Evolutionary conservation across 2,888 invertebrate species (phyloP), one percentile per base, ranked within the genome.

Genomic region (Syrphus vitripennis): DNA sequence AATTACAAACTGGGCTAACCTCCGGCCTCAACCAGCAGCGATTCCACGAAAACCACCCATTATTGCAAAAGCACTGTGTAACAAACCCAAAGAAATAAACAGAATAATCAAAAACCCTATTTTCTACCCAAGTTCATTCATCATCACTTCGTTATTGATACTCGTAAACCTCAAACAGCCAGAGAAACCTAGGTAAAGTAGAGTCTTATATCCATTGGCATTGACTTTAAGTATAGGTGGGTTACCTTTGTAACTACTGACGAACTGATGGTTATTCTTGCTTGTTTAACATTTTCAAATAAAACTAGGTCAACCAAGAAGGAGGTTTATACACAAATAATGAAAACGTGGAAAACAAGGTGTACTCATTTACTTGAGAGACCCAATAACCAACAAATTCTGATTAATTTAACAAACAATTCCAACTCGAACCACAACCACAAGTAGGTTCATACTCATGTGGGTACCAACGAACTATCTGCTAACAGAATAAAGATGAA

Each of bases 231-330:
- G 16, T 61, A 40, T 45, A 65, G 19, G 19, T 57, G 26, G 50
- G 26, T 14, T 37, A 16, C 6, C 65, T 21, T n/a, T 21, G 9
- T 14, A 59, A 19, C 26, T 26, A 24, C 1, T 12, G 9, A 55
- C 24, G 1, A 69, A 78, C 72, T 57, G 63, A n/a, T n/a, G n/a
- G n/a, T n/a, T n/a, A n/a, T 83, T 79, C 61, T 74, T 53, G 83
- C 78, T 74, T 63, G 45, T 69, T 70, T 40, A 75, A 70, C 83
- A 59, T 65, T 79, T 75, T 70, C 55, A 78, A 37, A 59, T 9
- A 29, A 77, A 84, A 80, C 70, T 84, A 53, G 83, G 83, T 80
- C 76, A 84, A 67, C 31, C 69, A 24, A 74, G 63, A 74, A 31
- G 29, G 7, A 34, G 9, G 2, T 34, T 34, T 12, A 10, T 21